phyloP scores from a whole-genome alignment of 1,140 invertebrate species.

The Calephelis nemesis region DNA sequence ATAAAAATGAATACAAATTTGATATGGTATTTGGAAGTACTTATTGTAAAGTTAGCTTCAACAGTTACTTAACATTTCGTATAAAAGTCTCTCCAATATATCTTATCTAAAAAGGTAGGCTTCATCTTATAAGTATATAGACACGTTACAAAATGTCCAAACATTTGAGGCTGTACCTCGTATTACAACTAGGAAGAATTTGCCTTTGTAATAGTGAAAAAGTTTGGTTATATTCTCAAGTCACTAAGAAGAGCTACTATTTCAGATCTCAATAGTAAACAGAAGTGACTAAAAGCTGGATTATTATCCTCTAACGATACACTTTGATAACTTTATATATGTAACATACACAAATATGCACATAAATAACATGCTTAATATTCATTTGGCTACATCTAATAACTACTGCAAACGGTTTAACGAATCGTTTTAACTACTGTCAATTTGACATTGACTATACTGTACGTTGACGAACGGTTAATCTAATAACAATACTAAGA shows the following conservation, averaged over 20 bases:
- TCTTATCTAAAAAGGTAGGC: slow-evolving; percentile 77
- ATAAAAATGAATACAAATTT: slow-evolving; percentile 37
- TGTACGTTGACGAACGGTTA: slow-evolving; percentile 45
- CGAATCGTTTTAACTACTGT: slow-evolving; percentile 62
- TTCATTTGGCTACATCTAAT: slow-evolving; percentile 68
- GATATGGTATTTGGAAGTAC: slow-evolving; percentile 74
- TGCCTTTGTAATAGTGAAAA: slow-evolving; percentile 61
- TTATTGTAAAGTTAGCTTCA: slow-evolving; percentile 74
- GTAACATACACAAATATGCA: slow-evolving; percentile 70
- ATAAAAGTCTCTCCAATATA: slow-evolving; percentile 77
- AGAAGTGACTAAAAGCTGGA: slow-evolving; percentile 61
- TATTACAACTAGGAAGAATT: slow-evolving; percentile 34
- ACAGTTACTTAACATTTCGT: slow-evolving; percentile 76
- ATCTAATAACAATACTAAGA: slow-evolving; percentile 52
- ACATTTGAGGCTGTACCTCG: neutral
- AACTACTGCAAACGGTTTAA: slow-evolving; percentile 67
- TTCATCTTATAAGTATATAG: slow-evolving; percentile 66
- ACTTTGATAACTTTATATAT: slow-evolving; percentile 68
- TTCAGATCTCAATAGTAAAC: slow-evolving; percentile 41
- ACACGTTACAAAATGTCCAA: slow-evolving; percentile 64
- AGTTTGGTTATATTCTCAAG: slow-evolving; percentile 58
- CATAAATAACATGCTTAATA: slow-evolving; percentile 62
- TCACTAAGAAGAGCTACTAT: slow-evolving; percentile 62
- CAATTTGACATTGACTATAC: slow-evolving; percentile 50
- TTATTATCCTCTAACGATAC: slow-evolving; percentile 71